Base-by-base conservation (phyloP, 2,888 invertebrate species). In the Bombylius discolor region DNA sequence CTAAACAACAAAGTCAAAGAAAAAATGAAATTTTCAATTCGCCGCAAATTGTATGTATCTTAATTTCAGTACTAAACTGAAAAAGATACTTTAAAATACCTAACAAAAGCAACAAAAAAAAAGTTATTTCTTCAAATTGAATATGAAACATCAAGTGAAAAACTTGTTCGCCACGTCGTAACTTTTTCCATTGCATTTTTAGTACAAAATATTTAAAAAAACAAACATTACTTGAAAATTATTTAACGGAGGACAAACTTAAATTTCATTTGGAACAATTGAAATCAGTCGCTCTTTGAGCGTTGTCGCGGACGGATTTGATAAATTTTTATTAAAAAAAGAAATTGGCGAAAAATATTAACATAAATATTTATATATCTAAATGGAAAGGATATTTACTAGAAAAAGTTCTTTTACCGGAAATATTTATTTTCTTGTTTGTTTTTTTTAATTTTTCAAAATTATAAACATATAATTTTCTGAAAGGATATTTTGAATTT, bases 221-320 rank as follows among this genome's bases (percentile, higher is more conserved):
- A n/a, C n/a, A n/a, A n/a, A n/a, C 1, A 36, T 7, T 23, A 48
- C 5, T 23, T 34, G 33, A 47, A 12, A 49, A 50, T 32, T 33
- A 34, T 32, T 34, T 34, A 50, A 34, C 14, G 36, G 39, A 33
- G 34, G 47, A 8, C 31, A 33, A 49, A n/a, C 7, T 49, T 49
- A n/a, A 23, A 23, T 23, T 23, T 23, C 23, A 23, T 23, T 23
- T 23, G 23, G 23, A 23, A 23, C 23, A 36, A 49, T 49, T 36
- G 36, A 46, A 13, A 46, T 55, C 50, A 55, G 55, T 55, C 55
- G 55, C 55, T 55, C 55, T 55, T 50, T 51, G 55, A 55, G 55
- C 55, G 55, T 55, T 55, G 46, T 47, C 50, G 55, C 32, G 55
- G 45, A 46, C 47, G 55, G 55, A 55, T 36, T 55, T 42, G 8